phyloP scores from a whole-genome alignment of 2,113 vertebrate species.

The Promerops cafer region DNA sequence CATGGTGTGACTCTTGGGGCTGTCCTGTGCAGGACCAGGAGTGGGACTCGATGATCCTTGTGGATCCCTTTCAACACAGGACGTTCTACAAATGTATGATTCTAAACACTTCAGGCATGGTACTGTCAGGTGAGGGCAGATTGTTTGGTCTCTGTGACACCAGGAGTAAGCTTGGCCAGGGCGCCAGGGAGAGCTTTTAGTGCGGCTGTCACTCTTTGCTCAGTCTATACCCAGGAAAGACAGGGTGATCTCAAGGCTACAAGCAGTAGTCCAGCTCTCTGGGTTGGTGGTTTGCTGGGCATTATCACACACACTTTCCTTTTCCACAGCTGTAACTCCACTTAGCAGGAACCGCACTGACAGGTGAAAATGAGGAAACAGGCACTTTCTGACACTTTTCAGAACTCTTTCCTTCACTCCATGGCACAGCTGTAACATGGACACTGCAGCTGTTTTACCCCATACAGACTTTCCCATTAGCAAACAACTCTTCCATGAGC shows the following conservation, averaged over 20 bases:
- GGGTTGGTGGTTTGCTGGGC: neutral
- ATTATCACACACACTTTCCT: neutral
- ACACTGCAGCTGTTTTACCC: fast-evolving
- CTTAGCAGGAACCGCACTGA: neutral
- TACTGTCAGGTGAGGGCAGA: neutral
- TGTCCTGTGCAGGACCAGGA: neutral
- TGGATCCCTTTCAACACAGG: neutral
- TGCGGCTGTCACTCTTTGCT: neutral
- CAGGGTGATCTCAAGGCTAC: neutral
- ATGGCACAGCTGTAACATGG: neutral
- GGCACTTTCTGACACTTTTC: neutral
- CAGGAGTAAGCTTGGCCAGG: neutral
- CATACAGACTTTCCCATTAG: neutral
- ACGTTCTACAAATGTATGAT: neutral
- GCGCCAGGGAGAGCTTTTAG: neutral
- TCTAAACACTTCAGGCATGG: neutral
- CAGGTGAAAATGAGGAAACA: neutral
- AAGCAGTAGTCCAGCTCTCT: neutral
- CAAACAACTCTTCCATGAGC: neutral
- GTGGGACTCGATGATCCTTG: fast-evolving
- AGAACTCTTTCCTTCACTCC: neutral
- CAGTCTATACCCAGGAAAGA: neutral
- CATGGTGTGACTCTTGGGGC: neutral
- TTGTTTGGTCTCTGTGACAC: neutral
- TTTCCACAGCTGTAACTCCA: neutral